These are phyloP conservation scores for Alethe diademata DNA, from an alignment of 2,113 vertebrate species.

Conservation along the genomic window DNA sequence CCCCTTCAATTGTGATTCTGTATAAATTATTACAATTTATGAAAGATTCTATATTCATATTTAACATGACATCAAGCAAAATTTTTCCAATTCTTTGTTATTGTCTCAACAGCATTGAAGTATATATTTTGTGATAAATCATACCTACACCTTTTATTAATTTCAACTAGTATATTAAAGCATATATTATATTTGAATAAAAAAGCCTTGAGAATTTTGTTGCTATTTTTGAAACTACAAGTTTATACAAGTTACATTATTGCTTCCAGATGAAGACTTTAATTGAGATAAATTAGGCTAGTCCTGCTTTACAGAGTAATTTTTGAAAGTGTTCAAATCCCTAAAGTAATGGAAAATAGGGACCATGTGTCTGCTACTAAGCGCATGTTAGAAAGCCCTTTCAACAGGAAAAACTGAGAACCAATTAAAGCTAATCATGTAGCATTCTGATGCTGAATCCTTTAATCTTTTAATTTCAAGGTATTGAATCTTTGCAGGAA, in stretches of 20 bases:
- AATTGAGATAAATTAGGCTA: background rate
- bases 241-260: background rate
- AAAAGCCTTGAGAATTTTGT: background rate
- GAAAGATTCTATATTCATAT: background rate
- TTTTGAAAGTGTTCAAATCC: background rate
- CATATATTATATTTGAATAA: background rate
- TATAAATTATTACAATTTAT: background rate
- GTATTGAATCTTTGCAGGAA: background rate
- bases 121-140: background rate
- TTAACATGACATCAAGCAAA: background rate
- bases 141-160: background rate
- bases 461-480: constrained; percentile 22
- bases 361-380: background rate
- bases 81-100: background rate
- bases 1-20: background rate
- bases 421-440: background rate
- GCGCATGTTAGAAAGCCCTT: background rate
- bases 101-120: background rate
- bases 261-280: constrained; percentile 27
- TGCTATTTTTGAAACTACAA: background rate
- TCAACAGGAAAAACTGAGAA: background rate
- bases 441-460: background rate
- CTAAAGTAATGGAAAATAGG: background rate
- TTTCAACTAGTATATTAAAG: background rate
- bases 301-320: background rate